Conservation (phyloP, 1,140 invertebrate genomes). For the Trichonephila inaurata region DNA sequence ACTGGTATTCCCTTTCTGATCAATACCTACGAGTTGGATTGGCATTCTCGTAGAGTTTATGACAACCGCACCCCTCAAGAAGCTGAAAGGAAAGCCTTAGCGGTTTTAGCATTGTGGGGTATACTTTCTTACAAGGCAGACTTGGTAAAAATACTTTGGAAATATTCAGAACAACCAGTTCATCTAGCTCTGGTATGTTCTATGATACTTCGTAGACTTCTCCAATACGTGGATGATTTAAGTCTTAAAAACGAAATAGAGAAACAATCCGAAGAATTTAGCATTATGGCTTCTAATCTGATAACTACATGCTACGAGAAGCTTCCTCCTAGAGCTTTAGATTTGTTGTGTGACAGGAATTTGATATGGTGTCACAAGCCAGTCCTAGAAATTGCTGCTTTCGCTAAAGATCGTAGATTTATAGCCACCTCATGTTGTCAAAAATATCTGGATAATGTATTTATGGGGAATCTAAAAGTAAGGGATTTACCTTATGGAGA, state of each 20-base stretch:
- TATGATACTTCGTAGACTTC: slow-evolving; percentile 77
- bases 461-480: slow-evolving; percentile 80
- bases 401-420: slow-evolving; percentile 78
- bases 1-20: slow-evolving; percentile 80
- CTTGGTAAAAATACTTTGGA: slow-evolving; percentile 81
- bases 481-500: slow-evolving; percentile 80
- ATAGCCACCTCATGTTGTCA: slow-evolving; percentile 82
- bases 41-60: slow-evolving; percentile 79
- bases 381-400: slow-evolving; percentile 77
- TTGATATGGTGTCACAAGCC: slow-evolving; percentile 80
- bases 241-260: slow-evolving; percentile 77
- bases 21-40: slow-evolving; percentile 80
- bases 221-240: slow-evolving; percentile 77
- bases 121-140: slow-evolving; percentile 79
- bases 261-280: slow-evolving; percentile 80
- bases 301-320: slow-evolving; percentile 80
- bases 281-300: slow-evolving; percentile 80
- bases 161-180: slow-evolving; percentile 81
- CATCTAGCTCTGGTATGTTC: slow-evolving; percentile 80
- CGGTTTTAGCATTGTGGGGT: slow-evolving; percentile 79
- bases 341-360: slow-evolving; percentile 79
- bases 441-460: slow-evolving; percentile 80
- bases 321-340: slow-evolving; percentile 79
- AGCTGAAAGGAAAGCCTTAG: slow-evolving; percentile 80
- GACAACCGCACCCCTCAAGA: slow-evolving; percentile 79